Evolutionary conservation across 1,140 invertebrate genomes (phyloP), one percentile per base, ranked within the genome.

Genomic region (Catajapyx aquilonaris): DNA sequence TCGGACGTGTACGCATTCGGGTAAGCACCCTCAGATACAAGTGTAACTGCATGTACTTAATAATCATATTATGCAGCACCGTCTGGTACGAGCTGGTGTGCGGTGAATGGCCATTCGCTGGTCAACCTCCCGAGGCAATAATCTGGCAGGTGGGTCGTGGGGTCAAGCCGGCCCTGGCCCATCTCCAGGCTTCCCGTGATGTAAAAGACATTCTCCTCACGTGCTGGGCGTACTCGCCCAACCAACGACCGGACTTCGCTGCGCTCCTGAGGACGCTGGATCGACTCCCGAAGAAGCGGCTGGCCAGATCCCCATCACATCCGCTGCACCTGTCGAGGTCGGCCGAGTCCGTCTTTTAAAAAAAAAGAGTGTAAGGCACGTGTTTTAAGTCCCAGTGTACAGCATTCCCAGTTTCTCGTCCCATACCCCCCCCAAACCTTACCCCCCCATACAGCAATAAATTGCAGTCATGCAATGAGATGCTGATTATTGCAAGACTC

Each of bases 1-100:
- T 90, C 87, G 11, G 94, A 98, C 61, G 76, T 96, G 31, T 99
- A 93, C 62, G 86, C 93, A 36, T 98, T 98, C 66, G 93, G 94
- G 85, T 90, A 60, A 59, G 61, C 60, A 15, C 31, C 5, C 3
- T 11, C 4, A n/a, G n/a, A n/a, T n/a, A n/a, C n/a, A n/a, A n/a
- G n/a, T n/a, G n/a, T n/a, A n/a, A n/a, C n/a, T n/a, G n/a, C n/a
- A n/a, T n/a, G n/a, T n/a, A n/a, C n/a, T n/a, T n/a, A n/a, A n/a
- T n/a, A 28, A 28, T 46, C 38, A 48, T 48, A 48, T 45, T 40
- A 59, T 65, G 35, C 51, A 91, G 86, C 19, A 97, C 94, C 21
- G 84, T 99, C 16, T 98, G 91, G 91, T 99, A 94, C 60, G 95
- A 99, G 59, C 61, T 99, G 34, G 61, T 98, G 32, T 91, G 84